A percentile compares a stretch with the other conserved stretches of the same genome.
Conservation (phyloP, 1,140 invertebrate species). For the Drosophila varians region DNA sequence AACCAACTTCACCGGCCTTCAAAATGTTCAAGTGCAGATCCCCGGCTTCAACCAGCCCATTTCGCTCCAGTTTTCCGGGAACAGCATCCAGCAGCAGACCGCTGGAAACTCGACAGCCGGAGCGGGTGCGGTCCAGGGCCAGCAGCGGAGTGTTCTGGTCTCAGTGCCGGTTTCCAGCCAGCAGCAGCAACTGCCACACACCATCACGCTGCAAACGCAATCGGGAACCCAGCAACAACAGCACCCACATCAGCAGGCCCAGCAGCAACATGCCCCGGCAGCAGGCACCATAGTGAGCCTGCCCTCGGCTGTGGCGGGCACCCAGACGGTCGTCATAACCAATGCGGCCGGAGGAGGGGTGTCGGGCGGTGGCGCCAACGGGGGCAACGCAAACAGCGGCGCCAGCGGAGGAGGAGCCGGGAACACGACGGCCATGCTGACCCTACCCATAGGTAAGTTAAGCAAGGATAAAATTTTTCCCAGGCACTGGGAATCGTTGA, state of each 20-base stretch:
- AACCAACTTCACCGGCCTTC: constrained; percentile 88
- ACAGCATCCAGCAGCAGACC: constrained; percentile 82
- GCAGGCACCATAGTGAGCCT: constrained; percentile 76
- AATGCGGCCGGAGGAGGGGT: constrained; percentile 51
- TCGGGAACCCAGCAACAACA: constrained; percentile 47
- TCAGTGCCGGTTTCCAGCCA: constrained; percentile 82
- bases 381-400: constrained; percentile 27
- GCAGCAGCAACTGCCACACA: constrained; percentile 68
- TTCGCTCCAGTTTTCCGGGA: constrained; percentile 88
- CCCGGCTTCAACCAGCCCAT: constrained; percentile 91
- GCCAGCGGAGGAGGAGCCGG: constrained; percentile 46
- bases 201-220: constrained; percentile 65
- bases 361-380: constrained; percentile 10
- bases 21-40: constrained; percentile 92
- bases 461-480: not conserved
- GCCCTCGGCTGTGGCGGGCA: constrained; percentile 76
- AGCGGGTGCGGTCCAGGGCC: constrained; percentile 60
- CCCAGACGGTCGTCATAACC: constrained; percentile 86
- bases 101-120: constrained; percentile 81
- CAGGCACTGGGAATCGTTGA: not conserved
- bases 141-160: constrained; percentile 65
- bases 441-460: constrained; percentile 86
- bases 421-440: constrained; percentile 84
- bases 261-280: constrained; percentile 58
- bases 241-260: constrained; percentile 51